Base-by-base conservation (phyloP, 2,888 invertebrate genomes). In the Aelia acuminata region DNA sequence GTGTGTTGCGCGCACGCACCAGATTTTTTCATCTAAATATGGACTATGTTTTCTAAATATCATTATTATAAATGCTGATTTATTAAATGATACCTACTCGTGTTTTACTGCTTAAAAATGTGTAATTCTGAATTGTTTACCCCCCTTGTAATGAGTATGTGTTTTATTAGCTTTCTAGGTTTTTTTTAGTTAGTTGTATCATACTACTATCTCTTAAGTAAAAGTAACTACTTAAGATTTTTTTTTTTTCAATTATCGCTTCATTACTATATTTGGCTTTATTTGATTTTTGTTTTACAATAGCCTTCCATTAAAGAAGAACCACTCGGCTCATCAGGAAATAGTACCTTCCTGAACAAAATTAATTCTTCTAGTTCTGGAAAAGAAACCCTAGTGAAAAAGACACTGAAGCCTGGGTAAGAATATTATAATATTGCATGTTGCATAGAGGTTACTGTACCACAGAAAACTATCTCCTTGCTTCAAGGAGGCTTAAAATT, bases 361-460 rank as follows among this genome's bases (percentile, higher is more conserved):
- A 11, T 85, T 18, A 85, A 53, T 49, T 20, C 49, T 0, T 49
- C 43, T 3, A 49, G 50, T 49, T 63, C 57, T 22, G 87, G 75
- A 11, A 89, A 89, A 39, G 89, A 89, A 47, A 39, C 89, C 63
- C 39, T 89, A 43, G 88, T 90, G 50, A 88, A 89, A 86, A 89
- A 87, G 63, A 90, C 89, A 47, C 85, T 89, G 49, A 89, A 89
- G 57, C 89, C 89, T 48, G 89, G 89, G 89, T 90, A 88, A 87
- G 75, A 39, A 15, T n/a, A 13, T 84, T 26, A 53, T 31, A 43
- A 43, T 43, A 10, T 43, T 43, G n/a, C n/a, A n/a, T n/a, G n/a
- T n/a, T n/a, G n/a, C n/a, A n/a, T n/a, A n/a, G n/a, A n/a, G n/a
- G n/a, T n/a, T n/a, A n/a, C n/a, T n/a, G n/a, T n/a, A n/a, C n/a